Base-by-base conservation (phyloP, 2,797 vertebrate species). In the Anguilla pacifica region DNA sequence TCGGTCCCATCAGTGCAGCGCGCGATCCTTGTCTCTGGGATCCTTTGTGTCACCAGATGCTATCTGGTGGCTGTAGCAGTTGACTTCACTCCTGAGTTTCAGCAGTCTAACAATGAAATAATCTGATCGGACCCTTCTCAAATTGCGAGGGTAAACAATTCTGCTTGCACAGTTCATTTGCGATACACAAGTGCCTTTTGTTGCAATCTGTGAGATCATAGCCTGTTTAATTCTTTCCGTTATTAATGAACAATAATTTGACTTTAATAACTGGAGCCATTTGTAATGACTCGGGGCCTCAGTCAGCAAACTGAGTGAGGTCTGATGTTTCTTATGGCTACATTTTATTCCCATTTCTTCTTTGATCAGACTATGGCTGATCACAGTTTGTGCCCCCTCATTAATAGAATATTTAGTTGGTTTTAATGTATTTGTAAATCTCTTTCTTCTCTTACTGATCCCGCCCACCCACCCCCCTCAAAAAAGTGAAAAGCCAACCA, bases 41-140 rank as follows among this genome's bases (percentile, higher is more conserved):
- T 89, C 87, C 89, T 88, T 84, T 25, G 88, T 94, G 95, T 96
- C 94, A 94, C 91, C 94, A 94, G 95, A 95, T 94, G 90, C 88
- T 94, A 95, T 96, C 95, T 94, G 92, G 94, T 95, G 95, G 95
- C 95, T 91, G 91, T 92, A 94, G 92, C 91, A 91, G 88, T 93
- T 93, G 89, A 88, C 91, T 92, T 93, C 94, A 95, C 93, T 94
- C 91, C 90, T 92, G 90, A 90, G 88, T 94, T 93, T 94, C 94
- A 94, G 92, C 92, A 93, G 94, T 95, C 93, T 90, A 92, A 92
- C 90, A 49, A 92, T 91, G 89, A 94, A 94, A 95, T 94, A 95
- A 96, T 96, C 95, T 95, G 95, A 96, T 96, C 92, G 95, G 94
- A 95, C 89, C 91, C 91, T 89, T 94, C 88, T 92, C 90, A 93